Conservation (phyloP, 2,888 invertebrate genomes). For the Trichogramma evanescens region DNA sequence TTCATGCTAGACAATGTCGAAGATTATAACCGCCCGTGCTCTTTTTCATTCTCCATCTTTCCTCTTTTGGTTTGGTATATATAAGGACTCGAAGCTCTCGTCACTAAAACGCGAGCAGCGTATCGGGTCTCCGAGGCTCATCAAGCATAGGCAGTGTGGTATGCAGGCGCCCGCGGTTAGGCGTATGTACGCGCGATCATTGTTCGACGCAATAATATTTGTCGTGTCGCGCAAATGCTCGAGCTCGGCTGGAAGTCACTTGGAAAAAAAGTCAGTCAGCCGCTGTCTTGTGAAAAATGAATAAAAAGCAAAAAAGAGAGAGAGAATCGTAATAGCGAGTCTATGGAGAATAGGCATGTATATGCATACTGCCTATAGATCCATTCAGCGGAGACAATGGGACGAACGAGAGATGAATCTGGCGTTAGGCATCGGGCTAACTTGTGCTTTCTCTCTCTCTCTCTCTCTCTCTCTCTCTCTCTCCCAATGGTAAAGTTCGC, state of each 20-base stretch:
- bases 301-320: conserved; percentile 28
- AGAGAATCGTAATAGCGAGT: too few relatives aligned
- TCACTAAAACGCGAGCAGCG: too few relatives aligned
- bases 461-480: conserved; percentile 12
- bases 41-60: too few relatives aligned
- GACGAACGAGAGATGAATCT: conserved; percentile 40
- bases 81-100: too few relatives aligned
- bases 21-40: conserved; percentile 34
- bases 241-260: conserved; percentile 22
- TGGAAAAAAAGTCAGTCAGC: conserved; percentile 10
- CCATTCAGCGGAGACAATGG: conserved; percentile 43
- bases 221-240: conserved; percentile 41
- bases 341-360: too few relatives aligned
- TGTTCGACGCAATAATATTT: conserved; percentile 48
- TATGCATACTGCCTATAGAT: conserved; percentile 28
- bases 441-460: neutral
- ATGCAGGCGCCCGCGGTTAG: conserved; percentile 19
- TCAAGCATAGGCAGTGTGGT: neutral
- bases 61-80: too few relatives aligned
- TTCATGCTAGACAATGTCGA: conserved; percentile 39
- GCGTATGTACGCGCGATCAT: conserved; percentile 36
- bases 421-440: conserved; percentile 16
- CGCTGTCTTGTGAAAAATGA: conserved; percentile 28
- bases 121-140: too few relatives aligned
- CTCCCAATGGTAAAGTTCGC: conserved; percentile 30